Base-by-base conservation (phyloP, 64 coral and sea anemone genomes). In the Stylophora pistillata region DNA sequence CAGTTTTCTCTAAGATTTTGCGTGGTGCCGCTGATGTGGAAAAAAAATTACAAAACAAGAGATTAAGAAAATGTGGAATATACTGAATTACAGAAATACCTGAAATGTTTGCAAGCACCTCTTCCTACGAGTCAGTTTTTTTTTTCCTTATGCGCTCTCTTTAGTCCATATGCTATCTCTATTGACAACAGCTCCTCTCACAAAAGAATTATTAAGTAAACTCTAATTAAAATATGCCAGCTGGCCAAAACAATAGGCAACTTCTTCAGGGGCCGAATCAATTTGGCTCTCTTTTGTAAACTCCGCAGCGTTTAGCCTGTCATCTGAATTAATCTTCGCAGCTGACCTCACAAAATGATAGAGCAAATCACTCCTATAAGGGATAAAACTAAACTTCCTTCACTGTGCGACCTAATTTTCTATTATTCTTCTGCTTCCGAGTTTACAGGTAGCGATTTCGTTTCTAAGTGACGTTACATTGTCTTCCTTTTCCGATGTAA, bases 181-280 rank as follows among this genome's bases (percentile, higher is more conserved):
- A 84, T 84, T 84, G 80, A 84, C 80, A 84, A 84, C 80, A 84
- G 61, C 80, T 69, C 80, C 60, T 84, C 34, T 84, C 80, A 84
- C 80, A 84, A 84, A 84, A 84, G 80, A 84, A 84, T 84, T 84
- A 84, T 84, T 84, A 84, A 63, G 60, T 62, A 84, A 84, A 84
- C 80, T 84, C 80, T 84, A 84, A 84, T 84, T 84, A 84, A 84
- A 84, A 84, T 84, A 84, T 84, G 80, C 80, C 80, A 84, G 80
- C 80, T 84, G 80, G 60, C 66, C 23, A 9, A 20, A 84, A 84
- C 80, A 84, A 84, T 84, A 54, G 80, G 2, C 80, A 41, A 84
- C 31, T 60, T 84, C 41, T 84, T 82, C 79, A 78, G 75, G 23
- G 75, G 53, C 75, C 75, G 75, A 78, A 78, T 78, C 75, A 82